Base-by-base conservation (phyloP, 1,140 invertebrate species). In the Oreohelix idahoensis region DNA sequence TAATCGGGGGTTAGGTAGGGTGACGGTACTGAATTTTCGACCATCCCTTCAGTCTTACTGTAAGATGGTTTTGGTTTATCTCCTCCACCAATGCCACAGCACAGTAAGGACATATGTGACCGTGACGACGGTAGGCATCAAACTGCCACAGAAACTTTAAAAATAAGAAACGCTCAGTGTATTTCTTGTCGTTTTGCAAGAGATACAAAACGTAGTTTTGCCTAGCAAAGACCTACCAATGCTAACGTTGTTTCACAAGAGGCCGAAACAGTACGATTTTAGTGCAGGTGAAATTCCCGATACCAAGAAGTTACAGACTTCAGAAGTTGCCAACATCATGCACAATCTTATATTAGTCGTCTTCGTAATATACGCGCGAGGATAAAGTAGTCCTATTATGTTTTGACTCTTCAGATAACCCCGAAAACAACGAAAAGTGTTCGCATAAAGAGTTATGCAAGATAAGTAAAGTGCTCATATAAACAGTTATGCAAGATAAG, bases 41-140 rank as follows among this genome's bases (percentile, higher is more conserved):
- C 53, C 53, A 58, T 58, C 53, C 26, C 26, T 58, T 10, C 10
- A 8, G 42, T 45, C 15, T n/a, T n/a, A 4, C 26, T 23, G 45
- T 8, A 8, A 23, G 53, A 58, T 58, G 10, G 53, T 58, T 58
- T n/a, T 10, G 10, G 2, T 58, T 58, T 58, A 58, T 58, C 53
- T 58, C 53, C 53, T 58, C 53, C 53, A n/a, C 53, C 53, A 4
- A 4, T 5, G 32, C 63, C 63, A 32, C 63, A 66, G 17, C 63
- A 66, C n/a, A 66, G 29, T 66, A 66, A 66, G 2, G 63, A 32
- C 63, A 66, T 66, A 66, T 66, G 63, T 66, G 29, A 66, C n/a
- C 29, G n/a, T 66, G 63, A 32, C 5, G 29, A 66, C n/a, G 11
- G 29, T 32, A 32, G 63, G 29, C 63, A 66, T 66, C 5, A 66